Evolutionary conservation across 2,113 vertebrate genomes (phyloP), one percentile per base, ranked within the genome.

Genomic region (Epinephelus fuscoguttatus): DNA sequence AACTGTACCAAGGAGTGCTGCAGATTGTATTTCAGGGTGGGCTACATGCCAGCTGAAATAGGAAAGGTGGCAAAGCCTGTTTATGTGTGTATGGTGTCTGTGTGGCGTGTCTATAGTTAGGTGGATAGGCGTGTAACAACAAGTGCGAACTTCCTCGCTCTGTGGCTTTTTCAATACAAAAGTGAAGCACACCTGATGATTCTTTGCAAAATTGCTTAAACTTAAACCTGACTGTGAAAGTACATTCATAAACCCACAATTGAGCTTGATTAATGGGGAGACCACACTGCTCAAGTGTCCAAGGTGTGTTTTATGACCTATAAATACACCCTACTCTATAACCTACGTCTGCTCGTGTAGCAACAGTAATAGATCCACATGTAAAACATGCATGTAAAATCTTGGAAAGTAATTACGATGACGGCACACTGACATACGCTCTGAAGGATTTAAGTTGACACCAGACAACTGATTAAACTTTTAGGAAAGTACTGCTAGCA

Each of bases 1-100:
- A 66, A 57, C 77, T 81, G 80, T 80, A 86, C 69, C 77, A 86
- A 56, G 88, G 88, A 86, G 86, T 80, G 81, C 47, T 88, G 79
- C 73, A 87, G 89, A 90, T 93, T 88, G 76, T 64, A 75, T 95
- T 94, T 92, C 94, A 90, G 63, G 40, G 47, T 75, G 66, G 93
- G 90, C 87, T 62, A 2, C 19, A 37, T 70, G 91, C 93, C 92
- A 93, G 70, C 56, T 61, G 21, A 82, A 89, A 80, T 84, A 40
- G 30, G 70, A 84, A 86, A 75, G 84, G 73, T 81, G 80, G 77
- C 56, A 83, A 87, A 91, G 79, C 62, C 64, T 80, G 64, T 70
- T 66, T 63, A 33, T 69, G 45, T 67, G 71, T n/a, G 78, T 25
- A 25, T n/a, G 37, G 67, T 62, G 72, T 57, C 40, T 40, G 45